Conservation (phyloP, 2,113 vertebrate species). For the Oreochromis tanganicae region DNA sequence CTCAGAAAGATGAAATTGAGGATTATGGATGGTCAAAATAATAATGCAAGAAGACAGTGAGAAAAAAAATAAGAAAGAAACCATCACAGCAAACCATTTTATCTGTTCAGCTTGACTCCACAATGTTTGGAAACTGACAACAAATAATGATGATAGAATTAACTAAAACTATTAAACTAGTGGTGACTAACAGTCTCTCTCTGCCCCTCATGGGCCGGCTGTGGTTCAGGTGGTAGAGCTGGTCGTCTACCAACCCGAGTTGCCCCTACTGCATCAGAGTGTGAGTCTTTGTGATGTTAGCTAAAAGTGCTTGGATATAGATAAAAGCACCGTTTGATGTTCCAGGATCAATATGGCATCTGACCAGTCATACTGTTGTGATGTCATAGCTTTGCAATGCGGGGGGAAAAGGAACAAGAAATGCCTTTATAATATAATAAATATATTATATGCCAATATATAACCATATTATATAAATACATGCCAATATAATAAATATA, state of each 20-base stretch:
- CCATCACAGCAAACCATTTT: background rate
- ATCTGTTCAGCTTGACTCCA: background rate
- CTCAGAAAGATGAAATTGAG: background rate
- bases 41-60: background rate
- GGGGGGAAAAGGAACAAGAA: accelerated
- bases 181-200: background rate
- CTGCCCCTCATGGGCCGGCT: background rate
- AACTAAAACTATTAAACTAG: background rate
- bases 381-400: background rate
- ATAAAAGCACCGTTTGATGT: background rate
- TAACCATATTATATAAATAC: background rate
- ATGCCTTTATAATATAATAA: background rate
- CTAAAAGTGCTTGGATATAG: background rate
- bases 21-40: background rate
- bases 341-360: background rate
- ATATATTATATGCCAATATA: background rate
- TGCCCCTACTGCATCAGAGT: background rate
- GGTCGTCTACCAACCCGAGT: accelerated
- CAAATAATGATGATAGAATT: background rate
- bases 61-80: background rate
- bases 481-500: background rate
- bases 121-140: background rate
- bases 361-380: background rate
- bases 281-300: background rate
- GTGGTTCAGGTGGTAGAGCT: background rate